These are phyloP conservation scores for Trochalopteron elliotii DNA, from an alignment of 2,113 vertebrate species.

Conservation along the genomic window DNA sequence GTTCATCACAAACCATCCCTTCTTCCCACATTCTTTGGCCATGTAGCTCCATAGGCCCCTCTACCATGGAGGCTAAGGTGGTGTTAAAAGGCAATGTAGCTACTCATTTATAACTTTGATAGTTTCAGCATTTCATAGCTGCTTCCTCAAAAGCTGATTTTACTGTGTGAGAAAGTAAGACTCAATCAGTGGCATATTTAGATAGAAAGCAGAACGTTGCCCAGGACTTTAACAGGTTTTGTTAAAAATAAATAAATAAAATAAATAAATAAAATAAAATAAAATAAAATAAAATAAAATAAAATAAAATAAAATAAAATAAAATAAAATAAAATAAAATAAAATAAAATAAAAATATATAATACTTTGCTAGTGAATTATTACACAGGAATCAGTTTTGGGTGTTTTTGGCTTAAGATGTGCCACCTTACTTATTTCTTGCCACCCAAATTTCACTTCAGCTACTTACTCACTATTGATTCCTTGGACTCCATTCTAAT, in stretches of 20 bases:
- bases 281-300: too few species aligned
- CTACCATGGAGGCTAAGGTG: background rate
- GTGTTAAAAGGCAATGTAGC: background rate
- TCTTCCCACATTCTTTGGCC: background rate
- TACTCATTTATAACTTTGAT: background rate
- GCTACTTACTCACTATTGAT: background rate
- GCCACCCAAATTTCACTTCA: background rate
- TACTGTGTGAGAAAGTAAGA: background rate
- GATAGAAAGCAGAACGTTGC: background rate
- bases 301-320: too few species aligned
- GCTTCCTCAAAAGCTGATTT: background rate
- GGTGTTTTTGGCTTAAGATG: background rate
- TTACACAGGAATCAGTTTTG: background rate
- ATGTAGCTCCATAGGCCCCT: background rate
- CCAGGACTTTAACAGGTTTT: background rate
- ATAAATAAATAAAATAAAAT: background rate
- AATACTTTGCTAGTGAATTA: background rate
- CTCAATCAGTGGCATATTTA: background rate
- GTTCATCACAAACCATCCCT: background rate
- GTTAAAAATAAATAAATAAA: background rate
- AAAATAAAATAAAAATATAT: fast-evolving
- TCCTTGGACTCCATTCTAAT: background rate
- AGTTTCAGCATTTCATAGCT: background rate
- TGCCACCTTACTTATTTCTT: background rate
- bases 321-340: too few species aligned